phyloP scores from a whole-genome alignment of 2,888 invertebrate species.

The Coronaproctus castanopsis region DNA sequence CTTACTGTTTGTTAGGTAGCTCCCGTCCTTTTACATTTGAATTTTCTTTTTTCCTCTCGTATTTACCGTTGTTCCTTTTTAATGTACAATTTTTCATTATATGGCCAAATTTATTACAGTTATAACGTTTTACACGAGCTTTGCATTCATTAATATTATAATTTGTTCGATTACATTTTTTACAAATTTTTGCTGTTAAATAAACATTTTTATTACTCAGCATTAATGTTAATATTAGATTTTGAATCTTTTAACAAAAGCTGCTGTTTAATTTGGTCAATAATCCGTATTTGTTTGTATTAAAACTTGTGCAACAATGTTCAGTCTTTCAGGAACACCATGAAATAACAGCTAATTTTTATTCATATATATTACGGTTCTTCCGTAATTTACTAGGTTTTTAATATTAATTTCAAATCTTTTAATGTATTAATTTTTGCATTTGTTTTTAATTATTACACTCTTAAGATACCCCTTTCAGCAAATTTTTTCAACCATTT shows the following conservation, averaged over 20 bases:
- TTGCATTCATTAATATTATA: not conserved
- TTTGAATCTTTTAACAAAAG: no score
- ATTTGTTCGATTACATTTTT: not conserved
- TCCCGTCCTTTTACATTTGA: not conserved
- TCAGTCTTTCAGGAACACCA: not conserved
- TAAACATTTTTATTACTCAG: not conserved
- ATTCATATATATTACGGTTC: not conserved
- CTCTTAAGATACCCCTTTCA: no score
- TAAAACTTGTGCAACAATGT: not conserved
- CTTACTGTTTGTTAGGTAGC: no score
- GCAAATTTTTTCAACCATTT: no score
- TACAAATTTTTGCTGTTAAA: not conserved
- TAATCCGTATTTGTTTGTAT: not conserved
- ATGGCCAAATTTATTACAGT: not conserved
- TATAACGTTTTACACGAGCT: not conserved
- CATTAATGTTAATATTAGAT: no score
- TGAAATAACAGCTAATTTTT: not conserved
- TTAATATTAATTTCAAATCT: not conserved
- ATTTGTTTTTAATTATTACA: not conserved
- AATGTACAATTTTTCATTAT: not conserved
- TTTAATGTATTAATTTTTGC: not conserved
- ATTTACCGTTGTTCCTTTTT: not conserved
- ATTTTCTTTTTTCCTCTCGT: not conserved
- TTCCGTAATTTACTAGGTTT: not conserved
- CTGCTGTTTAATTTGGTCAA: no score